These are phyloP conservation scores for Pempheris klunzingeri DNA, from an alignment of 2,797 vertebrate species.

Conservation along the genomic window DNA sequence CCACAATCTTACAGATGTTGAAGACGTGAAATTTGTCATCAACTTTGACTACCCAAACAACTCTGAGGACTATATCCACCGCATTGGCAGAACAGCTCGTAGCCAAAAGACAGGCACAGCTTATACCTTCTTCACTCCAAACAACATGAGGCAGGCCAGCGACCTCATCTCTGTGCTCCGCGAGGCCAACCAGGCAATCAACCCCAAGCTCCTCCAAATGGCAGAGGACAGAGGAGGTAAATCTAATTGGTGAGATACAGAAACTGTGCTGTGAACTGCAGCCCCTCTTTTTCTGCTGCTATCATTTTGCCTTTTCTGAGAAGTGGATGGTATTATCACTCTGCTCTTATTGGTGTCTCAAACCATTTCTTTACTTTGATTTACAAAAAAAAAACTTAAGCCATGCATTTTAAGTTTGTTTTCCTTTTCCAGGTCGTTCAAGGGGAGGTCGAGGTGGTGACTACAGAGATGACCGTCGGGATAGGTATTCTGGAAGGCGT, in stretches of 20 bases:
- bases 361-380: not conserved
- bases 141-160: constrained; percentile 97
- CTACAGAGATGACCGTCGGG: constrained; percentile 91
- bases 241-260: constrained; percentile 92
- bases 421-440: constrained; percentile 91
- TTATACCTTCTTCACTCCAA: constrained; percentile 99
- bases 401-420: not conserved
- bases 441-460: constrained; percentile 94
- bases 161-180: constrained; percentile 98
- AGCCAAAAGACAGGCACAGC: constrained; percentile 99
- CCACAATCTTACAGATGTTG: constrained; percentile 96
- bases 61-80: constrained; percentile 99
- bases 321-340: constrained; percentile 18
- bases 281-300: constrained; percentile 57
- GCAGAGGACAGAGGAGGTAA: constrained; percentile 99
- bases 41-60: constrained; percentile 99
- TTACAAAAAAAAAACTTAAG: no score
- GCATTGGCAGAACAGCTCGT: constrained; percentile 98
- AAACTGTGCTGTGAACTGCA: constrained; percentile 86
- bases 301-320: constrained; percentile 30
- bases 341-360: constrained; percentile 19
- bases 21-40: constrained; percentile 99
- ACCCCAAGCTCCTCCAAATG: constrained; percentile 99
- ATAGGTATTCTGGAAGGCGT: constrained; percentile 96
- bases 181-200: constrained; percentile 99